Percentiles rank a stretch among this genome's conserved stretches.
Evolutionary conservation across 2,797 vertebrate species (phyloP).

Genomic region (Acipenser ruthenus): DNA sequence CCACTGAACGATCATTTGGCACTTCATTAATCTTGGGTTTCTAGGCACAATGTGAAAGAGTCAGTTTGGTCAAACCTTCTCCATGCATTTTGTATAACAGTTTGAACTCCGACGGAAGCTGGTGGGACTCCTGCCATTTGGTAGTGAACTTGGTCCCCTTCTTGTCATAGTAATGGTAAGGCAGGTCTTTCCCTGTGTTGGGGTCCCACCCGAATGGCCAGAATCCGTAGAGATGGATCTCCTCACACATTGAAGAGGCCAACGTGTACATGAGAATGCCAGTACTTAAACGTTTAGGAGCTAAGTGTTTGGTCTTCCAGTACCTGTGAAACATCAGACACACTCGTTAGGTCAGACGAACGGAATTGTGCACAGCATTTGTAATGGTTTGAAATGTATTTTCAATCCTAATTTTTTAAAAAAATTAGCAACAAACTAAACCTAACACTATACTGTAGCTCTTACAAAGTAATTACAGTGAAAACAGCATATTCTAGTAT

Average conservation of each 20-base stretch:
- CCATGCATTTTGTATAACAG: constrained; percentile 90
- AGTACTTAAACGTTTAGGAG: constrained; percentile 91
- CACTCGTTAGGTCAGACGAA: too few species aligned
- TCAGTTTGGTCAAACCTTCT: constrained; percentile 84
- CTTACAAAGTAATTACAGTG: too few species aligned
- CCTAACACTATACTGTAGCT: too few species aligned
- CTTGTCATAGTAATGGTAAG: constrained; percentile 97
- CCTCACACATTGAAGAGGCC: constrained; percentile 85
- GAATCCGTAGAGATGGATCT: constrained; percentile 92
- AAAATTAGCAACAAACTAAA: too few species aligned
- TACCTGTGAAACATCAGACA: constrained; percentile 59
- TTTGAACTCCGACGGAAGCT: constrained; percentile 94
- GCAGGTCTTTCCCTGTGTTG: constrained; percentile 87
- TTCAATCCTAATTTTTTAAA: too few species aligned
- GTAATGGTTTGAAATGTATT: too few species aligned
- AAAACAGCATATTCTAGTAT: too few species aligned
- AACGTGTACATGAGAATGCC: constrained; percentile 96
- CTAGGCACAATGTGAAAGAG: constrained; percentile 83
- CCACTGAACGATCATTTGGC: constrained; percentile 54
- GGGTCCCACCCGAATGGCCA: constrained; percentile 97
- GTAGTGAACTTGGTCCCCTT: constrained; percentile 98
- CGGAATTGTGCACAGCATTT: neutral
- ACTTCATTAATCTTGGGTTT: constrained; percentile 44
- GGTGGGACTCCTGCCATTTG: constrained; percentile 96
- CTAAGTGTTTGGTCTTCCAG: constrained; percentile 94